phyloP scores from a whole-genome alignment of 2,888 invertebrate genomes.

The Omphaloscelis lunosa region DNA sequence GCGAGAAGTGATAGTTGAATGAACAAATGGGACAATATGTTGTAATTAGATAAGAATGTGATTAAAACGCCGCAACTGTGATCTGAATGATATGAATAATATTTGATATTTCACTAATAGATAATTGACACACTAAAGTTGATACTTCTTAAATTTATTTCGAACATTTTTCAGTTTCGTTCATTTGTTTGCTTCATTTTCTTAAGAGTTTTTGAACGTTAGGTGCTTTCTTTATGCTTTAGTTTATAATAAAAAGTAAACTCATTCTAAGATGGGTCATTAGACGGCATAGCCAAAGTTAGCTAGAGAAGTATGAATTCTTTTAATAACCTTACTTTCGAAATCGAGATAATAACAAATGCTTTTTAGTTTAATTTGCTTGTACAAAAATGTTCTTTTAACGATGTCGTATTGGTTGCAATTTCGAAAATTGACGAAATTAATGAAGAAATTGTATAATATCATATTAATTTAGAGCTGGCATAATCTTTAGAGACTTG shows the following conservation, averaged over 20 bases:
- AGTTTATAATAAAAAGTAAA: conserved; percentile 77
- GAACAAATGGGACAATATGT: conserved; percentile 89
- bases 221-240: conserved; percentile 88
- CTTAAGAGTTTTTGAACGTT: conserved; percentile 77
- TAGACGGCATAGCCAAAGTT: conserved; percentile 90
- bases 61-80: conserved; percentile 91
- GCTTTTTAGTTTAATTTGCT: conserved; percentile 67
- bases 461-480: conserved; percentile 83
- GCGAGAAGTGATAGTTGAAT: conserved; percentile 82
- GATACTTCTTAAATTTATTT: conserved; percentile 81
- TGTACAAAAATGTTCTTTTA: conserved; percentile 62
- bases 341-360: conserved; percentile 63
- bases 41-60: conserved; percentile 91
- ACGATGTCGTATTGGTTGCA: conserved; percentile 72
- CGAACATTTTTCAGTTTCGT: conserved; percentile 74
- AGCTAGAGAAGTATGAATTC: conserved; percentile 87
- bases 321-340: conserved; percentile 74
- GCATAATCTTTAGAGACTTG: conserved; percentile 87
- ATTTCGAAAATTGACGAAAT: conserved; percentile 76
- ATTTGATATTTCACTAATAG: conserved; percentile 91
- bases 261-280: conserved; percentile 79
- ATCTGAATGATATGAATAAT: conserved; percentile 91
- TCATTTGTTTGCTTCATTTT: conserved; percentile 78
- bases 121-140: conserved; percentile 87
- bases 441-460: conserved; percentile 79